Evolutionary conservation across 2,888 invertebrate genomes (phyloP).

Genomic region (Mellilla xanthometata): DNA sequence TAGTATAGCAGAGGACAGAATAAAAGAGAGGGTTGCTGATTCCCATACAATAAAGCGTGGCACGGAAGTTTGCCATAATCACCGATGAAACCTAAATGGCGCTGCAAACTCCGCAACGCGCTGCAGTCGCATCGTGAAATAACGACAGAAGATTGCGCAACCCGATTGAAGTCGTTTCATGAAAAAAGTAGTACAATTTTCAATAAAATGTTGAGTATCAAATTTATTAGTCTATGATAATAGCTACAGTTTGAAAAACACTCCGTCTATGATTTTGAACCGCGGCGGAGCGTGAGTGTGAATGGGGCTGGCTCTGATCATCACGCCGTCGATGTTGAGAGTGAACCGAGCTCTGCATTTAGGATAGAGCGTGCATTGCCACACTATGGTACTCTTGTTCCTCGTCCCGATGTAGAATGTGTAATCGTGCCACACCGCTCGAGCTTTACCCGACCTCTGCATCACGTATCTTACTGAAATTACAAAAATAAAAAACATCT

Average conservation of each 20-base stretch:
- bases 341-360: conserved; percentile 9
- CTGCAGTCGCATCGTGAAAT: no score
- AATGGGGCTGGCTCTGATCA: not conserved
- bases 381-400: not conserved
- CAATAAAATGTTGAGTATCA: no score
- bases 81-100: no score
- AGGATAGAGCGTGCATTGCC: conserved; percentile 9
- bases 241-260: not conserved
- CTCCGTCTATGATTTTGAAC: conserved; percentile 5
- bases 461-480: not conserved
- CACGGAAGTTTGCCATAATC: no score
- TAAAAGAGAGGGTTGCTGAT: no score
- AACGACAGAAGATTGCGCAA: no score
- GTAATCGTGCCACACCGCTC: not conserved
- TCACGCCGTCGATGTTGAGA: not conserved
- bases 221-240: no score
- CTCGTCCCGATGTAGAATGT: not conserved
- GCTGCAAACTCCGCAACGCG: no score
- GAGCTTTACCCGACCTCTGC: not conserved
- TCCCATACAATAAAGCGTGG: no score
- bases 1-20: no score
- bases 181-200: no score
- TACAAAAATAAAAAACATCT: not conserved
- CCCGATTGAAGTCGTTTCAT: no score
- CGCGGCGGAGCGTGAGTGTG: conserved; percentile 13